phyloP scores from a whole-genome alignment of 2,888 invertebrate genomes.

The Peribatodes rhomboidaria region DNA sequence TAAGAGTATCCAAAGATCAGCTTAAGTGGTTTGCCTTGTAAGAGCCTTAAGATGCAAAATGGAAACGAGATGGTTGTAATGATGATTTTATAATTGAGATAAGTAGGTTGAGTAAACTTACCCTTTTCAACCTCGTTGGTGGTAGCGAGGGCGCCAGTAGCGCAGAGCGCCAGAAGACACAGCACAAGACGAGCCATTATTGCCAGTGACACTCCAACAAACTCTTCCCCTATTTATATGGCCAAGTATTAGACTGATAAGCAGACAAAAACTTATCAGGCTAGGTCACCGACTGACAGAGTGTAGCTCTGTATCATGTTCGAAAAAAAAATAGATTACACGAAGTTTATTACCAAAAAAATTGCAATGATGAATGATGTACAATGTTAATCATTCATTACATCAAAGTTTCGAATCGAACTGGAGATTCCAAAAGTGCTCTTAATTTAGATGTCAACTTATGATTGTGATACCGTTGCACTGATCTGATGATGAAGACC shows the following conservation, averaged over 20 bases:
- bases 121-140: constrained; percentile 42
- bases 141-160: constrained; percentile 61
- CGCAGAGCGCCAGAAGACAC: constrained; percentile 53
- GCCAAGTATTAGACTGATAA: constrained; percentile 8
- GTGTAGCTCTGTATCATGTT: neutral
- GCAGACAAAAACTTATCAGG: constrained; percentile 9
- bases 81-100: neutral
- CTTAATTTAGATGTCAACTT: too few species aligned
- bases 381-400: neutral
- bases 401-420: too few species aligned
- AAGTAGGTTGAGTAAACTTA: constrained; percentile 20
- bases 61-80: too few species aligned
- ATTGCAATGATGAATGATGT: neutral
- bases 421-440: too few species aligned
- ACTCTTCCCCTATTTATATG: constrained; percentile 33
- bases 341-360: neutral
- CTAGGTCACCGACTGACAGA: constrained; percentile 1
- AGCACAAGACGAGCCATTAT: constrained; percentile 59
- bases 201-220: constrained; percentile 39
- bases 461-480: too few species aligned
- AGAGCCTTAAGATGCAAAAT: neutral
- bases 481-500: too few species aligned
- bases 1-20: too few species aligned
- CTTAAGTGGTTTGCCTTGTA: neutral
- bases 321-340: constrained; percentile 2